A percentile compares a stretch with the other conserved stretches of the same genome.
These are phyloP conservation scores for Sminthopsis crassicaudata DNA, from an alignment of 2,113 vertebrate genomes.

Conservation along the genomic window DNA sequence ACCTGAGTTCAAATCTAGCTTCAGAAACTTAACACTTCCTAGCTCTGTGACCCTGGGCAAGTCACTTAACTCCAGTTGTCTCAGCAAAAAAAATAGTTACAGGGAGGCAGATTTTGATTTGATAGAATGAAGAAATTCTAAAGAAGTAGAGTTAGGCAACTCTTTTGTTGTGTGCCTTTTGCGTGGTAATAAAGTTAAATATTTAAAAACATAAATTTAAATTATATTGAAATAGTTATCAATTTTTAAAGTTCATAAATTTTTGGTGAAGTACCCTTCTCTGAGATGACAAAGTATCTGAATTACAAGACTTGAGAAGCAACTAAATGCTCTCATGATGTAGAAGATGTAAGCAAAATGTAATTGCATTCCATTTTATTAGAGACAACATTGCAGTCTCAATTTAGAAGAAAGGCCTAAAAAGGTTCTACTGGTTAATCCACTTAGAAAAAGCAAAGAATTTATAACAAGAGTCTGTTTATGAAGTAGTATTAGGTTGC, in stretches of 20 bases:
- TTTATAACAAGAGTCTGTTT: not conserved
- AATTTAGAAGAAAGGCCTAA: not conserved
- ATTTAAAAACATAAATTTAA: not conserved
- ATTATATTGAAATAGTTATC: not conserved
- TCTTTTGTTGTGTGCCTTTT: too few relatives aligned
- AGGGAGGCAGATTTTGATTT: too few relatives aligned
- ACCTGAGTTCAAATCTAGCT: too few relatives aligned
- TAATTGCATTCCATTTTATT: not conserved
- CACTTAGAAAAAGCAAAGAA: not conserved
- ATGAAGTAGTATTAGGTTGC: not conserved
- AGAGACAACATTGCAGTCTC: not conserved
- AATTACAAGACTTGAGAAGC: not conserved
- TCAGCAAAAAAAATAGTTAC: too few relatives aligned
- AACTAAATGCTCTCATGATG: not conserved
- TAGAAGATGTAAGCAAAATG: not conserved
- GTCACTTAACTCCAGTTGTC: too few relatives aligned
- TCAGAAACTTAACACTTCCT: too few relatives aligned
- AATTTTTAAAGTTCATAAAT: not conserved
- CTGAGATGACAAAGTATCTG: not conserved
- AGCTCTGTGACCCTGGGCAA: too few relatives aligned
- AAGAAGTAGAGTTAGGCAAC: too few relatives aligned
- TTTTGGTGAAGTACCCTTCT: not conserved
- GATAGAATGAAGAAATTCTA: too few relatives aligned
- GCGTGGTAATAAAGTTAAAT: not conserved
- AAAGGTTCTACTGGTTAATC: not conserved